Evolutionary conservation across 2,888 invertebrate species (phyloP).

Genomic region (Drosophila monieri): DNA sequence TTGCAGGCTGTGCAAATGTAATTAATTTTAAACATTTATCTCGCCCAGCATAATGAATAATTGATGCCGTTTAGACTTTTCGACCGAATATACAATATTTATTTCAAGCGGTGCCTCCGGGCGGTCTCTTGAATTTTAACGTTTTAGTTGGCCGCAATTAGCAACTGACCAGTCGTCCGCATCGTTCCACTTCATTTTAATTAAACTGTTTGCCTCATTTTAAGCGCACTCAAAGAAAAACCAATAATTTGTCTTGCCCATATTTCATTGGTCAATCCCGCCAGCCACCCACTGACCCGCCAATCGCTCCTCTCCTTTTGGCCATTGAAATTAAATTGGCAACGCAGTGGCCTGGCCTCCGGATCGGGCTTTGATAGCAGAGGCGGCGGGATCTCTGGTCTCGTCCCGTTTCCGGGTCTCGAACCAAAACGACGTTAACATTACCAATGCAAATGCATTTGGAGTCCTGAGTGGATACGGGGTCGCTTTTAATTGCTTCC

Average conservation of each 20-base stretch:
- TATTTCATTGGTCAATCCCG: slow-evolving; percentile 59
- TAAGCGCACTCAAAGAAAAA: slow-evolving; percentile 64
- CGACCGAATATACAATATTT: not conserved
- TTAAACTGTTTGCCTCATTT: slow-evolving; percentile 67
- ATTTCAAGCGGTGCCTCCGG: not conserved
- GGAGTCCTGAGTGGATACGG: slow-evolving; percentile 30
- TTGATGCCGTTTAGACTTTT: slow-evolving; percentile 18
- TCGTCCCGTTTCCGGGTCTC: slow-evolving; percentile 21
- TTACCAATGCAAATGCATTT: slow-evolving; percentile 72
- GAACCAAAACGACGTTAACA: slow-evolving; percentile 43
- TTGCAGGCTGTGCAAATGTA: slow-evolving; percentile 25
- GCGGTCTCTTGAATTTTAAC: slow-evolving; percentile 28
- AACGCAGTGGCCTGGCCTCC: slow-evolving; percentile 27
- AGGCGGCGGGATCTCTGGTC: not conserved
- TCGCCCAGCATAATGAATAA: slow-evolving; percentile 25
- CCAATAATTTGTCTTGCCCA: slow-evolving; percentile 74
- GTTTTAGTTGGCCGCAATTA: slow-evolving; percentile 48
- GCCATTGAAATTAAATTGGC: slow-evolving; percentile 59
- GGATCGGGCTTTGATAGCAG: not conserved
- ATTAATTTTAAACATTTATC: slow-evolving; percentile 45
- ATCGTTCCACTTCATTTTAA: slow-evolving; percentile 65
- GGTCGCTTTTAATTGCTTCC: slow-evolving; percentile 57
- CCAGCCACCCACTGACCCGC: not conserved
- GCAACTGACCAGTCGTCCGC: slow-evolving; percentile 68
- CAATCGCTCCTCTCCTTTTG: slow-evolving; percentile 24